A percentile compares a stretch with the other conserved stretches of the same genome.
These are phyloP conservation scores for Drosophila ananassae DNA, from an alignment of 1,140 invertebrate species.

Conservation along the genomic window DNA sequence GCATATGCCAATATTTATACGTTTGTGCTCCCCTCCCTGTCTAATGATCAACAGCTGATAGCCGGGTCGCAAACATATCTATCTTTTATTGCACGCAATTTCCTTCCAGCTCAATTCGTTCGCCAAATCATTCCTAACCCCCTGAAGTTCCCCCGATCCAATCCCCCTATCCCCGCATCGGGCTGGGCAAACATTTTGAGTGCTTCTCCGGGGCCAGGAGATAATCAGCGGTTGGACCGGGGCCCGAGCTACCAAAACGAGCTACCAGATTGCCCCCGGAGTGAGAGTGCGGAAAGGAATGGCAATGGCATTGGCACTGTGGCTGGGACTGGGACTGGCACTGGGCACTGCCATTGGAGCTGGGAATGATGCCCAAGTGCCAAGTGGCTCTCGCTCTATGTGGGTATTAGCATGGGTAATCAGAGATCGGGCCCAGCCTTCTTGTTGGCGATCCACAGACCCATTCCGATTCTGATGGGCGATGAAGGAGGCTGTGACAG, in stretches of 20 bases:
- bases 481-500: slow-evolving; percentile 4
- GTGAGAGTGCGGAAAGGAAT: slow-evolving; percentile 43
- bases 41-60: slow-evolving; percentile 72
- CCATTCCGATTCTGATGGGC: not conserved
- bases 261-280: slow-evolving; percentile 52
- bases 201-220: slow-evolving; percentile 33
- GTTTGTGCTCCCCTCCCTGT: slow-evolving; percentile 25
- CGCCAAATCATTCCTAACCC: slow-evolving; percentile 63
- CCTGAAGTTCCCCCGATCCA: not conserved
- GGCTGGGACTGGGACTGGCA: not conserved
- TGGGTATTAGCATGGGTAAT: slow-evolving; percentile 65
- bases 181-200: slow-evolving; percentile 61
- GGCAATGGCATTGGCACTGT: not conserved
- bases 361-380: slow-evolving; percentile 36
- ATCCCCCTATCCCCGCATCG: not conserved
- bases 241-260: slow-evolving; percentile 44
- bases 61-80: slow-evolving; percentile 69
- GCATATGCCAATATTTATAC: slow-evolving; percentile 72
- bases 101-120: slow-evolving; percentile 70
- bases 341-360: not conserved
- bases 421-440: slow-evolving; percentile 43
- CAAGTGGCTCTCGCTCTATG: slow-evolving; percentile 42
- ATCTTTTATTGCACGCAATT: slow-evolving; percentile 81
- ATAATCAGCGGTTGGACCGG: slow-evolving; percentile 63
- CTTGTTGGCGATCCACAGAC: not conserved